Evolutionary conservation across 2,888 invertebrate species (phyloP), one percentile per base, ranked within the genome.

Genomic region (Bellardia bayeri): DNA sequence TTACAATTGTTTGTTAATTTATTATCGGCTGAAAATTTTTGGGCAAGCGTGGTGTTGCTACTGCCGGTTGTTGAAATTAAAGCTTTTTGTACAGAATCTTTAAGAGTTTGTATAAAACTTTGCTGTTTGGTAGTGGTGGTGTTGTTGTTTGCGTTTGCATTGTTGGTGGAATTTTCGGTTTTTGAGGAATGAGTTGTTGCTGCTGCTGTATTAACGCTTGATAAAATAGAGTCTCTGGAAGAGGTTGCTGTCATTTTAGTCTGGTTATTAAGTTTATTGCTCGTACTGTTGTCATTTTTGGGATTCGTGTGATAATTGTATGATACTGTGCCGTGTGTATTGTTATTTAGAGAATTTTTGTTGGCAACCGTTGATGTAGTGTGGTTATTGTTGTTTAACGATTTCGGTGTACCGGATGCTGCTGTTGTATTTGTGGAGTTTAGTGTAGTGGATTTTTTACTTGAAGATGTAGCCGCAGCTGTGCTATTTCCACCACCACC

Each of bases 1-100:
- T 81, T 86, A 54, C 40, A 74, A 61, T 61, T 63, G 5, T 13
- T 71, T 61, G 81, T 69, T 51, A 75, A 58, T 68, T 87, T 86
- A 16, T 45, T 72, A 71, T 64, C 85, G 49, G 58, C 66, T 51
- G 72, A n/a, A 42, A 61, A n/a, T 68, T 87, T 72, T 14, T 54
- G 64, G 58, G 30, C 37, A 78, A 74, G 42, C 33, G 68, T 54
- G 61, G 72, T 81, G 30, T 40, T 61, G 72, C 63, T 72, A 11
- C 30, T 71, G 42, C 85, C 85, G 13, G 87, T 87, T 79, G 87
- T 90, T 33, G 90, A 87, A 30, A 94, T 92, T 88, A 94, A 91
- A 88, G 95, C 94, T 82, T 94, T 93, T 72, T 93, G 93, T 54
- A 93, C 92, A 71, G 93, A 92, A 82, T 92, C 92, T 88, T 92